These are phyloP conservation scores for Graptemys geographica DNA, from an alignment of 2,797 vertebrate genomes.

Conservation along the genomic window DNA sequence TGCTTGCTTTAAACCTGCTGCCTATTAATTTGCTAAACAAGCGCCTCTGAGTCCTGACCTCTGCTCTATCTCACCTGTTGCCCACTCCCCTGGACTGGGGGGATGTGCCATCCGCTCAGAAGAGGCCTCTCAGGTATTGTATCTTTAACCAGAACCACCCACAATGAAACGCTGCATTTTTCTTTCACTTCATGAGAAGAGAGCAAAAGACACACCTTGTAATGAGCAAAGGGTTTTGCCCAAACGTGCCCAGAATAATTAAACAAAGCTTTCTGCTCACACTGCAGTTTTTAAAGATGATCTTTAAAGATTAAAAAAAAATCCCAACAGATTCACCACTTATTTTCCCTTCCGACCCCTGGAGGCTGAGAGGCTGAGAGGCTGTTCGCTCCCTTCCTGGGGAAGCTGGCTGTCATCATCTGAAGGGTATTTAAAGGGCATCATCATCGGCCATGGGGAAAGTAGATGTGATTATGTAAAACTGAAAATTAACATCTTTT, in stretches of 20 bases:
- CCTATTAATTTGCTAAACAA: neutral
- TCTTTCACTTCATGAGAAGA: neutral
- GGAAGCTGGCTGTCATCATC: neutral
- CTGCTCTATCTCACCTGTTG: neutral
- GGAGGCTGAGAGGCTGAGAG: neutral
- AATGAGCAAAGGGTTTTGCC: neutral
- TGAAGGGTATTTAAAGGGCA: constrained; percentile 84
- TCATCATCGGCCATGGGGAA: constrained; percentile 44
- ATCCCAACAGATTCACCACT: neutral
- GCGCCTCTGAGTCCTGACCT: neutral
- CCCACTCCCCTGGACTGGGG: neutral
- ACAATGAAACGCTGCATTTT: neutral
- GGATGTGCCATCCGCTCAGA: neutral
- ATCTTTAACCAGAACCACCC: neutral
- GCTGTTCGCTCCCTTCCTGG: neutral
- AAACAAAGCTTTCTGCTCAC: neutral
- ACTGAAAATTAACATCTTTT: constrained; percentile 80
- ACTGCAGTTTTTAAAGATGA: neutral
- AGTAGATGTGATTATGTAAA: constrained; percentile 52
- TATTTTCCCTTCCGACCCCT: neutral
- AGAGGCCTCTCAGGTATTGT: neutral
- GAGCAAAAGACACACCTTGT: neutral
- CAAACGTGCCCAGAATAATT: neutral
- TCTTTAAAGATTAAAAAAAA: neutral
- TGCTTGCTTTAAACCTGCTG: too few relatives aligned